Evolutionary conservation across 1,140 invertebrate genomes (phyloP), one percentile per base, ranked within the genome.

Genomic region (Zophobas morio): DNA sequence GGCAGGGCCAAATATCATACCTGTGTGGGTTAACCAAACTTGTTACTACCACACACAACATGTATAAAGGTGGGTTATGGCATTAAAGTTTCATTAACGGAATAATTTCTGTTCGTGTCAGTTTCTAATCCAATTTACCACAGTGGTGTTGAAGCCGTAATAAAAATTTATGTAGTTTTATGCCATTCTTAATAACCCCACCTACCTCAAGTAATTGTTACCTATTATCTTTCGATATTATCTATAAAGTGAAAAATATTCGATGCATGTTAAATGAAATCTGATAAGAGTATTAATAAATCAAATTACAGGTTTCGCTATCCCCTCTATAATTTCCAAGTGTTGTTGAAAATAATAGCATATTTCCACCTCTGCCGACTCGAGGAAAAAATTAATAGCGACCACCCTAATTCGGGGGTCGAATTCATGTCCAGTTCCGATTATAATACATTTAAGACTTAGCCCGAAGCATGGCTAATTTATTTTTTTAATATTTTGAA

Each of bases 81-180:
- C 60, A 66, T 66, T 66, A 66, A 66, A 66, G 60, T 66, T 66
- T 66, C 60, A 66, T 66, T 66, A 66, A 20, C 37, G 33, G 60
- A 66, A 42, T 42, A 66, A 66, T 66, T 66, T 66, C 60, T 66
- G 37, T 66, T 66, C 60, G 60, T 66, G 60, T 66, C 60, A 42
- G 39, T 66, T 66, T 66, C 60, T 66, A 40, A 66, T 66, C 60
- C 39, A 66, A 40, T 66, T 66, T 66, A 20, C 37, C 33, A 42
- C 39, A 40, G 32, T 20, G 40, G n/a, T 40, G 60, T 40, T 66
- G 35, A 66, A 39, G 40, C 35, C 5, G 6, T 66, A 32, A 66
- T 42, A 66, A 66, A 66, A 42, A 42, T 36, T 66, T 66, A 54
- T 33, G 35, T 20, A 20, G 20, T 20, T 20, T 20, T 20, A 20